phyloP scores from a whole-genome alignment of 2,888 invertebrate species.

The Epinotia demarniana region DNA sequence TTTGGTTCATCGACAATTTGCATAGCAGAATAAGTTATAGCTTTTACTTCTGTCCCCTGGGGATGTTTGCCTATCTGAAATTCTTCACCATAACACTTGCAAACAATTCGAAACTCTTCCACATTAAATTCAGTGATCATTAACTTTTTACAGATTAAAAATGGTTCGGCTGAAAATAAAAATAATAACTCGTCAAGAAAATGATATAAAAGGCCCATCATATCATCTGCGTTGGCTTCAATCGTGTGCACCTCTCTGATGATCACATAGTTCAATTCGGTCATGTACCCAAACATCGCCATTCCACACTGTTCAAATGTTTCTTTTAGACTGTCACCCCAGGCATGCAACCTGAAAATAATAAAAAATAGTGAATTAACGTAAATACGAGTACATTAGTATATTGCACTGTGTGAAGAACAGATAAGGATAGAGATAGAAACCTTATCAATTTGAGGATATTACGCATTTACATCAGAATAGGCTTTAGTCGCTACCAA shows the following conservation, averaged over 20 bases:
- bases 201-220: conserved; percentile 94
- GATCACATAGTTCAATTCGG: conserved; percentile 93
- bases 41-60: conserved; percentile 99
- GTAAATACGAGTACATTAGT: no score
- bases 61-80: conserved; percentile 97
- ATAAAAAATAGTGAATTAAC: conserved; percentile 45
- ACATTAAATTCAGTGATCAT: conserved; percentile 94
- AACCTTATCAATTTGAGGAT: no score
- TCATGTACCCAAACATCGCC: conserved; percentile 99
- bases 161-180: conserved; percentile 96
- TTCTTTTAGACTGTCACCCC: conserved; percentile 95
- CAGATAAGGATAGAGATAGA: no score
- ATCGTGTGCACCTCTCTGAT: conserved; percentile 91
- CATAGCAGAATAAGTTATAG: conserved; percentile 99
- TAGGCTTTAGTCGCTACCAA: no score
- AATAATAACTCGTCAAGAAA: conserved; percentile 97
- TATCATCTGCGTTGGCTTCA: conserved; percentile 95
- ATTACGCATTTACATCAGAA: no score
- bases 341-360: conserved; percentile 91
- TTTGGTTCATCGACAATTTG: conserved; percentile 92
- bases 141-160: conserved; percentile 93
- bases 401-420: no score
- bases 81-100: conserved; percentile 95
- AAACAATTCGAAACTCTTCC: conserved; percentile 92
- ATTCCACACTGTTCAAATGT: conserved; percentile 97